Evolutionary conservation across 2,888 invertebrate species (phyloP).

Genomic region (Colostygia pectinataria): DNA sequence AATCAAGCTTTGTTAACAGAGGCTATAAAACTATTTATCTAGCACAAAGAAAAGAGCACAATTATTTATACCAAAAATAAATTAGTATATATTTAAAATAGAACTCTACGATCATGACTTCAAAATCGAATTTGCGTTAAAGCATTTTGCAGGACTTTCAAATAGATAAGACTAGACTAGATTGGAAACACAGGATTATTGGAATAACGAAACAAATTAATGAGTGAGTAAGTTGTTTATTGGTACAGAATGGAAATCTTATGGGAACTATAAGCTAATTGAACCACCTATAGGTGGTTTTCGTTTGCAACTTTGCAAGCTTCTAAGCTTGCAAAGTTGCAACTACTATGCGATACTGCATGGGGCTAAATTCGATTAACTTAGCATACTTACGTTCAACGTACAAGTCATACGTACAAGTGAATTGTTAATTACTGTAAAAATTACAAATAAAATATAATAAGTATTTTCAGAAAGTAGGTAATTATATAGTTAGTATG

Average conservation of each 20-base stretch:
- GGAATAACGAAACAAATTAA: slow-evolving; percentile 25
- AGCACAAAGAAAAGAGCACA: neutral
- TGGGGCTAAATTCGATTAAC: no score
- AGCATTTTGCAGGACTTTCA: slow-evolving; percentile 1
- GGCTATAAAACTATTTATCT: neutral
- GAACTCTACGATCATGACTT: neutral
- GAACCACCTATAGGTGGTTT: no score
- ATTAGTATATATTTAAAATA: neutral
- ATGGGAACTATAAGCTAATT: slow-evolving; percentile 25
- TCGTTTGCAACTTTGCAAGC: no score
- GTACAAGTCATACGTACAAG: no score
- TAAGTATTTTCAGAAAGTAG: no score
- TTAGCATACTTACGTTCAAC: no score
- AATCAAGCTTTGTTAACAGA: neutral
- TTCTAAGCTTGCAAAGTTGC: slow-evolving; percentile 21
- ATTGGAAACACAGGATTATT: slow-evolving; percentile 20
- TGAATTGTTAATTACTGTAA: no score
- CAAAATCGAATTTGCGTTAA: slow-evolving; percentile 1
- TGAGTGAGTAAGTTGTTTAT: slow-evolving; percentile 25
- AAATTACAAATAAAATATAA: no score
- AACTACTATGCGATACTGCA: no score
- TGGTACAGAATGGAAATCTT: slow-evolving; percentile 27
- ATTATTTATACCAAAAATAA: slow-evolving; percentile 7
- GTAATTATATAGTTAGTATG: no score
- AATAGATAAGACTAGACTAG: slow-evolving; percentile 14